Conservation (phyloP, 2,113 vertebrate genomes). For the Melanerpes formicivorus region DNA sequence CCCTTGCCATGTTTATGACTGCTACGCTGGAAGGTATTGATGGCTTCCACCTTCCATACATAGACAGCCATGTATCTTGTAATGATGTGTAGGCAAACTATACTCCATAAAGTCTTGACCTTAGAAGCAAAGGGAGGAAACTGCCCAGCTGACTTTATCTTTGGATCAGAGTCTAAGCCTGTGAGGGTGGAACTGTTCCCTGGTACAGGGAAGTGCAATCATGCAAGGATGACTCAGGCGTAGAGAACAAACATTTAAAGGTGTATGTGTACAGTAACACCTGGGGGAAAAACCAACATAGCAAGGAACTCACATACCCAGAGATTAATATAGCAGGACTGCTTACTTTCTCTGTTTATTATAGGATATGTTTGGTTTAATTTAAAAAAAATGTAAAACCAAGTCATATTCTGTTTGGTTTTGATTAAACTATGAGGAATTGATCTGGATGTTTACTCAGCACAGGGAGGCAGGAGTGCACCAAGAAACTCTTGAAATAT, state of each 20-base stretch:
- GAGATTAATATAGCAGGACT: background rate
- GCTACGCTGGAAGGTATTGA: background rate
- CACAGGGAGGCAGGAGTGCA: rapidly evolving
- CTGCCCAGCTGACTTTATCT: background rate
- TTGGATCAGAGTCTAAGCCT: background rate
- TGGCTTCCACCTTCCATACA: background rate
- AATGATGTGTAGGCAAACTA: background rate
- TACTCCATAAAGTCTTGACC: background rate
- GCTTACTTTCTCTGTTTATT: background rate
- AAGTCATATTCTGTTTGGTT: background rate
- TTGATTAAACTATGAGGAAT: background rate
- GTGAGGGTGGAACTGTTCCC: background rate
- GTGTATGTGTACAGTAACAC: background rate
- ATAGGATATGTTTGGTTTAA: background rate
- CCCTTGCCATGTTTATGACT: constrained; percentile 24
- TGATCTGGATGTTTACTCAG: background rate
- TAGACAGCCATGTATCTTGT: background rate
- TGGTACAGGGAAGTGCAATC: background rate
- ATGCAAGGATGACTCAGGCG: background rate
- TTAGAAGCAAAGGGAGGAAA: background rate
- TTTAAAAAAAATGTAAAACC: background rate
- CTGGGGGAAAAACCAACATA: background rate
- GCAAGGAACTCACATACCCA: background rate
- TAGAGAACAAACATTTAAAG: background rate
- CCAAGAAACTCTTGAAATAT: background rate